phyloP scores from a whole-genome alignment of 2,888 invertebrate genomes.

The Parnassius glacialis region DNA sequence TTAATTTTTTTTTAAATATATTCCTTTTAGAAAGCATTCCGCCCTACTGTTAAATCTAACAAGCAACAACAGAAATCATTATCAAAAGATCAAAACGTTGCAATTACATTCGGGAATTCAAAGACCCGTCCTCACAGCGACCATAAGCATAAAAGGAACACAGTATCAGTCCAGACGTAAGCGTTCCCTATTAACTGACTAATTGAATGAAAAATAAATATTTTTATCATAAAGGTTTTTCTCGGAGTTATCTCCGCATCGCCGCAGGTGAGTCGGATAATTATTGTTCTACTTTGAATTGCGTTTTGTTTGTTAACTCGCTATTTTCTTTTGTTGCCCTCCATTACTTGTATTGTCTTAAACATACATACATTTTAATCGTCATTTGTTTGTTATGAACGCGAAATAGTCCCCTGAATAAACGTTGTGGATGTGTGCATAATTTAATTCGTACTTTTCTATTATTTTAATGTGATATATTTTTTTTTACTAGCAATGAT shows the following conservation, averaged over 20 bases:
- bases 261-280: constrained; percentile 57
- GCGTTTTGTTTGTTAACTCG: constrained; percentile 44
- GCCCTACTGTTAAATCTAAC: too few species aligned
- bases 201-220: constrained; percentile 60
- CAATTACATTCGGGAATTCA: constrained; percentile 30
- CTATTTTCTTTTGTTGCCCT: constrained; percentile 57
- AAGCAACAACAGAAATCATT: constrained; percentile 5
- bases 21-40: too few species aligned
- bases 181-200: constrained; percentile 32
- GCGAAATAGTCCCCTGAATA: not conserved
- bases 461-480: too few species aligned
- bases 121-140: constrained; percentile 35
- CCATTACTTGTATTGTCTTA: constrained; percentile 52
- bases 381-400: constrained; percentile 38
- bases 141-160: constrained; percentile 43
- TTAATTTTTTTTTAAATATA: too few species aligned
- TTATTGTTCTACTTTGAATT: constrained; percentile 70
- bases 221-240: constrained; percentile 50
- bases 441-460: not conserved
- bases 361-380: constrained; percentile 56
- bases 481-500: too few species aligned
- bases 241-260: constrained; percentile 38
- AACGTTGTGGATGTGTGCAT: not conserved
- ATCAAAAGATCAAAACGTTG: constrained; percentile 22
- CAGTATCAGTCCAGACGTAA: constrained; percentile 1